Conservation (phyloP, 2,888 invertebrate species). For the Muscina levida region DNA sequence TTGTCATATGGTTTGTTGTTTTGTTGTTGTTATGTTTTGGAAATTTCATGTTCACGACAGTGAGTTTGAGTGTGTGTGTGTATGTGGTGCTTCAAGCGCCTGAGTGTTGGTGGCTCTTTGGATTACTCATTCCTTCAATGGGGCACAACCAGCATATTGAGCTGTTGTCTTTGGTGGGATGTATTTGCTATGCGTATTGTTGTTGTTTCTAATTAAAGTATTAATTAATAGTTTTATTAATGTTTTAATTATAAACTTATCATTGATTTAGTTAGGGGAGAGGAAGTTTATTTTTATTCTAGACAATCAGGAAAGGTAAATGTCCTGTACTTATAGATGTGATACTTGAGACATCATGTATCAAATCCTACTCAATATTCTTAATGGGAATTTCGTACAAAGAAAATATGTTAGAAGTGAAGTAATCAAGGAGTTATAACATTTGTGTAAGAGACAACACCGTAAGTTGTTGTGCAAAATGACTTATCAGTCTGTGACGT, state of each 20-base stretch:
- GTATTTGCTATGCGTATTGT: constrained; percentile 11
- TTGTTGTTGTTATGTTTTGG: constrained; percentile 6
- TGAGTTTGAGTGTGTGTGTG: constrained; percentile 11
- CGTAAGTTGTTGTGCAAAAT: too few species aligned
- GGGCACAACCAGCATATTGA: constrained; percentile 12
- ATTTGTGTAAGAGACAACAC: too few species aligned
- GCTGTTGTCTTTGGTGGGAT: constrained; percentile 29
- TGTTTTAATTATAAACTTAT: not conserved
- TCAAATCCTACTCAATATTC: too few species aligned
- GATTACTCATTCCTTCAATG: constrained; percentile 46
- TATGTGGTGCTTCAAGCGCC: not conserved
- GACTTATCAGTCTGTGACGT: too few species aligned
- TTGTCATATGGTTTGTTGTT: not conserved
- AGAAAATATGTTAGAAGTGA: too few species aligned
- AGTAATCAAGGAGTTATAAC: too few species aligned
- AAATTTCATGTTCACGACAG: constrained; percentile 6
- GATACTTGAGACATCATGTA: too few species aligned
- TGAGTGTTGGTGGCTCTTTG: constrained; percentile 24
- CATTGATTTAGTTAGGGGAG: too few species aligned
- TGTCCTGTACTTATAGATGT: not conserved
- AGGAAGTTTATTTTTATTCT: not conserved
- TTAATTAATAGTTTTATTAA: constrained; percentile 47
- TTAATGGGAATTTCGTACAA: too few species aligned
- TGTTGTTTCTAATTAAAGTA: constrained; percentile 41
- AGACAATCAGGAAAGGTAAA: not conserved